Evolutionary conservation across 2,888 invertebrate species (phyloP).

Genomic region (Microplitis deprimator): DNA sequence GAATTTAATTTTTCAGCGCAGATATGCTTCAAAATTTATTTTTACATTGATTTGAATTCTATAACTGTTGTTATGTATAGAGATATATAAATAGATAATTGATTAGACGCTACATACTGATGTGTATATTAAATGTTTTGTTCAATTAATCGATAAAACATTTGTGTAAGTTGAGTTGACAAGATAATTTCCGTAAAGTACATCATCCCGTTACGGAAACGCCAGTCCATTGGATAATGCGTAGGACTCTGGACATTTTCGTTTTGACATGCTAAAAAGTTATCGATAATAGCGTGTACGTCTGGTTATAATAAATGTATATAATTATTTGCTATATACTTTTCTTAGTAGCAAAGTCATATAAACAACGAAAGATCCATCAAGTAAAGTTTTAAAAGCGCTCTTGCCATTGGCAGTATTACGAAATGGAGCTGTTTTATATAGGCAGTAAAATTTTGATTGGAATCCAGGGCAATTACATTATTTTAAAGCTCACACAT

Average conservation of each 20-base stretch:
- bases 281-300: neutral
- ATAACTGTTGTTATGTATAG: neutral
- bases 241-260: neutral
- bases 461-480: conserved; percentile 62
- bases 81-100: neutral
- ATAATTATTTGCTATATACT: no score
- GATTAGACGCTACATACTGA: neutral
- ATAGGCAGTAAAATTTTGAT: conserved; percentile 68
- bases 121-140: neutral
- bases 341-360: no score
- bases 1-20: neutral
- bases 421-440: conserved; percentile 49
- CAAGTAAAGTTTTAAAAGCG: no score
- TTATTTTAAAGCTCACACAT: conserved; percentile 30
- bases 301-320: no score
- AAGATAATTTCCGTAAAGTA: neutral
- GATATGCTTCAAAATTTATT: neutral
- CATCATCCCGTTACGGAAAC: neutral
- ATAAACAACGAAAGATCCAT: no score
- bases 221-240: neutral
- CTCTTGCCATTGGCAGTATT: no score
- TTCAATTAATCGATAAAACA: neutral
- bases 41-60: no score
- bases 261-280: neutral
- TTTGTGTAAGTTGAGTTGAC: neutral